phyloP scores from a whole-genome alignment of 2,797 vertebrate species.

The Chelon labrosus region DNA sequence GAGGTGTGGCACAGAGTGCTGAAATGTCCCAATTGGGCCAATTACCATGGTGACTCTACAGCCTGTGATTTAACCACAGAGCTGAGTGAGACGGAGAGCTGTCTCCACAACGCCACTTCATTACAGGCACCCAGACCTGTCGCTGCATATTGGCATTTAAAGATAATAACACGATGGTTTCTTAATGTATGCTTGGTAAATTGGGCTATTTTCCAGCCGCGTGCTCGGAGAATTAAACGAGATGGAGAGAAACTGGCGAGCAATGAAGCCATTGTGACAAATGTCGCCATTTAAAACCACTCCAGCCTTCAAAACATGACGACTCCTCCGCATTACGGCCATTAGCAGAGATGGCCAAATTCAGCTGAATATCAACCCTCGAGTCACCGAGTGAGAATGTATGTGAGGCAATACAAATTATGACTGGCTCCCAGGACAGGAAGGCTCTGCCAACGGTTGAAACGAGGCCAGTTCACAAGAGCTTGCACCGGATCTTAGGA shows the following conservation, averaged over 20 bases:
- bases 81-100: conserved; percentile 56
- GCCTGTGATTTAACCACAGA: conserved; percentile 58
- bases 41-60: conserved; percentile 65
- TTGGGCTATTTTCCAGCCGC: conserved; percentile 60
- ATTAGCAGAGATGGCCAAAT: conserved; percentile 60
- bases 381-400: conserved; percentile 40
- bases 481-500: conserved; percentile 68
- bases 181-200: conserved; percentile 49
- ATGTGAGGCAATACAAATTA: conserved; percentile 55
- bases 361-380: conserved; percentile 41
- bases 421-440: conserved; percentile 55
- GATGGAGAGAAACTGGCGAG: conserved; percentile 39
- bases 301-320: conserved; percentile 48
- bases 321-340: conserved; percentile 48
- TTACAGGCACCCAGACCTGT: conserved; percentile 52
- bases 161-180: conserved; percentile 67
- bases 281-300: conserved; percentile 48
- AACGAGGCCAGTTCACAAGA: conserved; percentile 65
- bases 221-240: conserved; percentile 36
- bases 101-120: conserved; percentile 63
- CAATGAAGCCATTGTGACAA: conserved; percentile 44
- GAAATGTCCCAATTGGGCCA: conserved; percentile 76
- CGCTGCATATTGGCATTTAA: conserved; percentile 54
- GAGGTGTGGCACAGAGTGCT: conserved; percentile 71
- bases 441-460: conserved; percentile 62